phyloP scores from a whole-genome alignment of 92 coral and sea anemone species.

The Epizoanthus fatuus region DNA sequence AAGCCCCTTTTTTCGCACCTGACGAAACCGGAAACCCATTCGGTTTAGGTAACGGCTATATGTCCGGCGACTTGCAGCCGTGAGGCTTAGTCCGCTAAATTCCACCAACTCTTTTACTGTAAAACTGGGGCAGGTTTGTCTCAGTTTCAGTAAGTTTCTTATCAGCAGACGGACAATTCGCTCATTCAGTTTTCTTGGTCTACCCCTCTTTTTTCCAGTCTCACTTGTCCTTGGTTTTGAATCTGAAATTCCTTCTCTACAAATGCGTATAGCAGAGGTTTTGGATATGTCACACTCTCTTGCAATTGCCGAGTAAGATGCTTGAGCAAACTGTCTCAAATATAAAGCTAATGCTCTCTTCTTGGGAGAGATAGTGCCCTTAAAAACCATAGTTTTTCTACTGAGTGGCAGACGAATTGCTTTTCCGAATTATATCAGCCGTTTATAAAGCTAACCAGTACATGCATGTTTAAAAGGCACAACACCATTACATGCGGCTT shows the following conservation, averaged over 20 bases:
- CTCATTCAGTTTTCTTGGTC: conserved; percentile 22
- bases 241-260: not conserved
- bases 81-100: conserved; percentile 35
- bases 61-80: conserved; percentile 34
- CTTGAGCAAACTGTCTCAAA: not conserved
- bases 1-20: not conserved
- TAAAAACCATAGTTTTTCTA: not conserved
- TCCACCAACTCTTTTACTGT: conserved; percentile 45
- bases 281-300: not conserved
- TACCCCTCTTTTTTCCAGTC: not conserved
- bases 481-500: not conserved
- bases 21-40: not conserved
- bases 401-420: no score
- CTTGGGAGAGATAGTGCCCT: not conserved
- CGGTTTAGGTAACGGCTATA: conserved; percentile 23
- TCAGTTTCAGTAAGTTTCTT: not conserved
- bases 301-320: not conserved
- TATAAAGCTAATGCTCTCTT: not conserved
- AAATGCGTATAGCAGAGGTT: not conserved
- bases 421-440: not conserved
- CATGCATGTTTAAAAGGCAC: not conserved
- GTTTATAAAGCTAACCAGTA: conserved; percentile 17
- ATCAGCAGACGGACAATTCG: conserved; percentile 5
- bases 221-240: not conserved
- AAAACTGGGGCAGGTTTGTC: conserved; percentile 20